A percentile compares a stretch with the other conserved stretches of the same genome.
phyloP scores from a whole-genome alignment of 2,113 vertebrate species.

The Sinocyclocheilus rhinocerous region DNA sequence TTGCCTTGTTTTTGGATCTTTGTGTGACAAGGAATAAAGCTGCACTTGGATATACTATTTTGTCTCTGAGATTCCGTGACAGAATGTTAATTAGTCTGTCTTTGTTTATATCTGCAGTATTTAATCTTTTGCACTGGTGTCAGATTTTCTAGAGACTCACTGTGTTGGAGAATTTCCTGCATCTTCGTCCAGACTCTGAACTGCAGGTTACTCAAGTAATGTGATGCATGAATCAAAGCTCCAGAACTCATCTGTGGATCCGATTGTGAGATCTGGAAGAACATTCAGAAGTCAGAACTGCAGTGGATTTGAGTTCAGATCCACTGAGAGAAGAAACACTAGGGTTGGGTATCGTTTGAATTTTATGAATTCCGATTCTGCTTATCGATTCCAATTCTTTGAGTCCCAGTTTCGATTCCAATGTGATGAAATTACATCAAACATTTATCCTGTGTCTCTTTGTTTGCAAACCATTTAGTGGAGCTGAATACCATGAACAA shows the following conservation, averaged over 20 bases:
- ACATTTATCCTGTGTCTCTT: no score
- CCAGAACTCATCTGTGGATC: conserved; percentile 18
- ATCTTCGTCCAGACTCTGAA: conserved; percentile 8
- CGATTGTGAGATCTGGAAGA: conserved; percentile 1
- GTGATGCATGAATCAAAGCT: conserved; percentile 8
- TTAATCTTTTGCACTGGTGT: background rate
- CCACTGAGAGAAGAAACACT: background rate
- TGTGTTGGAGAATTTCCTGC: background rate
- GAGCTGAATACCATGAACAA: no score
- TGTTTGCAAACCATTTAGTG: no score
- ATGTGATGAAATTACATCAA: no score
- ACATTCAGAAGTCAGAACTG: background rate
- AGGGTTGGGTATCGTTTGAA: no score
- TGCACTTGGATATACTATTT: no score
- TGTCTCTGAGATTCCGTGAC: background rate
- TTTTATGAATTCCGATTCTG: no score
- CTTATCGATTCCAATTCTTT: no score
- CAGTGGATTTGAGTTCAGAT: background rate
- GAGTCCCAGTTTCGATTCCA: no score
- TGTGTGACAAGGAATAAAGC: no score
- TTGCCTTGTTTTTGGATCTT: no score
- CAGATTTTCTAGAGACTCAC: background rate
- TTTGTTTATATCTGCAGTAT: background rate
- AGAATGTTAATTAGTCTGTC: background rate
- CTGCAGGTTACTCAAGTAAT: background rate